Conservation (phyloP, 2,888 invertebrate genomes). For the Elaeidobius kamerunicus region DNA sequence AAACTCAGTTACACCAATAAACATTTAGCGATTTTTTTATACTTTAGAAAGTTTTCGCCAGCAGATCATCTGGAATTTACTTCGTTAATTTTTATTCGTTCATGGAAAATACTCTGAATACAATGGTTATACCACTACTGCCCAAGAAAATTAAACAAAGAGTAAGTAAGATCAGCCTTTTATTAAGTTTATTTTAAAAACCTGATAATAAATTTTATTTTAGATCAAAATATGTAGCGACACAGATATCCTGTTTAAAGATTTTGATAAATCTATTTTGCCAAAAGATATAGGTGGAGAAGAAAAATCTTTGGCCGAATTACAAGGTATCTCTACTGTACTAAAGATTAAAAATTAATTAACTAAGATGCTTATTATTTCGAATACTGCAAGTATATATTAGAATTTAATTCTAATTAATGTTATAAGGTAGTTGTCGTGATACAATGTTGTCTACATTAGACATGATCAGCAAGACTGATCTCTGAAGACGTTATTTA, state of each 20-base stretch:
- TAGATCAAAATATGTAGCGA: conserved; percentile 29
- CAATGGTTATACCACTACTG: not conserved
- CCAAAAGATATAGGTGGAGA: conserved; percentile 36
- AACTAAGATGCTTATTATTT: too few species aligned
- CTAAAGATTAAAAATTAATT: too few species aligned
- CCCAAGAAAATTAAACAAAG: not conserved
- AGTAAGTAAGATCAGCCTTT: not conserved
- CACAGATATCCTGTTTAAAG: conserved; percentile 21
- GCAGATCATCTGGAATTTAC: conserved; percentile 3
- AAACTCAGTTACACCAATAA: not conserved
- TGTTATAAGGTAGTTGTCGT: too few species aligned
- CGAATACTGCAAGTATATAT: too few species aligned
- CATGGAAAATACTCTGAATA: not conserved
- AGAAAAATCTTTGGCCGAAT: conserved; percentile 25
- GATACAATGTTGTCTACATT: too few species aligned
- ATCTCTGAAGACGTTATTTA: too few species aligned
- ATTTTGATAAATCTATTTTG: conserved; percentile 33
- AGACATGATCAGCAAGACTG: too few species aligned
- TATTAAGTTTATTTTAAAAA: not conserved
- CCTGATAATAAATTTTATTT: not conserved
- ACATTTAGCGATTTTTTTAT: not conserved
- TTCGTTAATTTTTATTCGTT: conserved; percentile 3
- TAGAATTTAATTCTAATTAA: too few species aligned
- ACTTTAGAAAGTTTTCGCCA: conserved; percentile 4
- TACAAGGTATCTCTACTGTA: conserved; percentile 30